Evolutionary conservation across 2,797 vertebrate species (phyloP).

Genomic region (Trematomus bernacchii): DNA sequence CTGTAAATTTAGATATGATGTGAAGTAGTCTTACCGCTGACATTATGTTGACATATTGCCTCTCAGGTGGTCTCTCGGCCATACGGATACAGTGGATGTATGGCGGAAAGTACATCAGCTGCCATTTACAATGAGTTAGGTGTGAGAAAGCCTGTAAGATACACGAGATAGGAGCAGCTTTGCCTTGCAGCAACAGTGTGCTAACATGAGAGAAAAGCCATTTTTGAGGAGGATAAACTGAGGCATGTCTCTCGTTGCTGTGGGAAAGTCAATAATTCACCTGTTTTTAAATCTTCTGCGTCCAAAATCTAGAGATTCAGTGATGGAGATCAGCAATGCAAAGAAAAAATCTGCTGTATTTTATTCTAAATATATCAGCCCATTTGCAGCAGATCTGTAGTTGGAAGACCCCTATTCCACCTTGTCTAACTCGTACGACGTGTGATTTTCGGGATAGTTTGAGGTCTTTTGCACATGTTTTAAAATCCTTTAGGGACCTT

Average conservation of each 20-base stretch:
- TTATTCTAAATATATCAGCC: not conserved
- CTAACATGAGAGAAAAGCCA: conserved; percentile 11
- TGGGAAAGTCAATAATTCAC: conserved; percentile 11
- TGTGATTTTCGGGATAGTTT: conserved; percentile 43
- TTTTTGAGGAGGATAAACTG: conserved; percentile 19
- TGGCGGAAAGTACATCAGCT: conserved; percentile 61
- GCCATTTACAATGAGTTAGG: conserved; percentile 69
- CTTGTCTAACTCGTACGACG: conserved; percentile 13
- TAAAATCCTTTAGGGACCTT: conserved; percentile 55
- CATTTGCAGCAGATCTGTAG: conserved; percentile 8
- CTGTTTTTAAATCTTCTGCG: conserved; percentile 27
- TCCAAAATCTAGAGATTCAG: conserved; percentile 19
- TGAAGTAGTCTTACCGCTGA: conserved; percentile 76
- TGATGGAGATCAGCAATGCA: conserved; percentile 10
- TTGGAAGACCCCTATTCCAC: not conserved
- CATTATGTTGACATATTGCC: conserved; percentile 78
- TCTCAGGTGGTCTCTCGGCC: conserved; percentile 77
- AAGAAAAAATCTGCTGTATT: not conserved
- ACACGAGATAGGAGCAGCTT: conserved; percentile 44
- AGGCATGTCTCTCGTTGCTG: conserved; percentile 13
- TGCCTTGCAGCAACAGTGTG: conserved; percentile 47
- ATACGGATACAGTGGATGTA: conserved; percentile 61
- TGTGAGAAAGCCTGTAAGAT: conserved; percentile 45
- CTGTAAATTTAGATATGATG: conserved; percentile 78
- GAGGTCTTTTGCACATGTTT: conserved; percentile 52